A percentile compares a stretch with the other conserved stretches of the same genome.
Evolutionary conservation across 2,113 vertebrate species (phyloP).

Genomic region (Meles meles): DNA sequence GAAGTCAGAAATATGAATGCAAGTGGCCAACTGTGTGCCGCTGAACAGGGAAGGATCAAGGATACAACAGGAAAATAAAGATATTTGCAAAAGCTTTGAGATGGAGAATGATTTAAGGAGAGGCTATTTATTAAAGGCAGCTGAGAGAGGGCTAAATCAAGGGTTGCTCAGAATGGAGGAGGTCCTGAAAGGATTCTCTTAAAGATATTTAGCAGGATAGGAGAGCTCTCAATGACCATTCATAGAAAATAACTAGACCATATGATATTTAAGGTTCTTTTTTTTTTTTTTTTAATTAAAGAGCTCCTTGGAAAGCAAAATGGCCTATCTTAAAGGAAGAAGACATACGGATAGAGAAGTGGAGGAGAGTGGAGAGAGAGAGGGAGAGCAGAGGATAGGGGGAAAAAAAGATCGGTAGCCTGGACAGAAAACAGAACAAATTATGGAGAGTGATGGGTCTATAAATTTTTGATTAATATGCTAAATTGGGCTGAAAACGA

Average conservation of each 20-base stretch:
- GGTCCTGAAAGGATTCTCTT: neutral
- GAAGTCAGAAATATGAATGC: neutral
- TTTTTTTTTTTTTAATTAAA: neutral
- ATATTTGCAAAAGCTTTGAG: neutral
- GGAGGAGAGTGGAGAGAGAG: neutral
- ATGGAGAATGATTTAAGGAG: neutral
- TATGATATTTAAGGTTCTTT: neutral
- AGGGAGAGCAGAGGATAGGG: neutral
- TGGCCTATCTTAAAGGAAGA: neutral
- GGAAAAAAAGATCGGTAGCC: neutral
- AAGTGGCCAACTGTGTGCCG: neutral
- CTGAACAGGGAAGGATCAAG: neutral
- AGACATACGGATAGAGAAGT: neutral
- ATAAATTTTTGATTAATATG: neutral
- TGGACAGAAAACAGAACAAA: neutral
- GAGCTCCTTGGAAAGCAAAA: neutral
- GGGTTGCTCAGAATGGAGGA: neutral
- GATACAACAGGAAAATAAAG: neutral
- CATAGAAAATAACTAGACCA: neutral
- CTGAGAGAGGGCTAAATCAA: neutral
- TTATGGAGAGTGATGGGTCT: neutral
- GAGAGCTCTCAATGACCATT: neutral
- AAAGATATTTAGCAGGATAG: neutral
- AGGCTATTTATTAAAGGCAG: neutral
- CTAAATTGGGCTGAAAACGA: neutral